Evolutionary conservation across 2,888 invertebrate species (phyloP), one percentile per base, ranked within the genome.

Genomic region (Hecatera dysodea): DNA sequence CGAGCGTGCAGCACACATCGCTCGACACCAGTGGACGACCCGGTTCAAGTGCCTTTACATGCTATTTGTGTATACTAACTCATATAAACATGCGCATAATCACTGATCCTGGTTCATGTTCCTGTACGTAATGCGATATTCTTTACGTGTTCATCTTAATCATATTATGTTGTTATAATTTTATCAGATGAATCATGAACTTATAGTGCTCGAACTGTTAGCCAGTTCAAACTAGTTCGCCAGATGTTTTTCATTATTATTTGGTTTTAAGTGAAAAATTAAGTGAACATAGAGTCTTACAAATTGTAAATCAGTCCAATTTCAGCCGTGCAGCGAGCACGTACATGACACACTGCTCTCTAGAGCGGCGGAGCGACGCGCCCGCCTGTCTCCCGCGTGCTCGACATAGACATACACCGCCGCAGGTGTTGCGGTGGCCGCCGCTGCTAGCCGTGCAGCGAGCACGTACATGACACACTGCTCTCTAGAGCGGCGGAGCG

Each of bases 11-110:
- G 39, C 39, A 5, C 39, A 1, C 5, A 15, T 39, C 15, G 5
- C 39, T 22, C 33, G 19, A 52, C 53, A 8, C 27, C 59, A 39
- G 55, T 46, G 27, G 46, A 46, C n/a, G 52, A 69, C 39, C 59
- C 39, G 39, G 64, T 63, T 50, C 44, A 50, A 83, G 84, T 82
- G 82, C 82, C 84, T 82, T 82, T 39, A 22, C 57, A 65, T 71
- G 29, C 27, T 67, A 57, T 57, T 52, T 48, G n/a, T 53, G 46
- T 48, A 22, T 33, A 42, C 27, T 61, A 24, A 42, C 27, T 65
- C 59, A 9, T 53, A 22, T 27, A 29, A 24, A 12, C 50, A 42
- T 73, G 53, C n/a, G 24, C 66, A 33, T 44, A 27, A 61, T 48
- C 48, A 53, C 15, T 55, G 24, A 8, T 27, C 62, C 27, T 19